Evolutionary conservation across 1,140 invertebrate genomes (phyloP).

Genomic region (Marisa cornuarietis): DNA sequence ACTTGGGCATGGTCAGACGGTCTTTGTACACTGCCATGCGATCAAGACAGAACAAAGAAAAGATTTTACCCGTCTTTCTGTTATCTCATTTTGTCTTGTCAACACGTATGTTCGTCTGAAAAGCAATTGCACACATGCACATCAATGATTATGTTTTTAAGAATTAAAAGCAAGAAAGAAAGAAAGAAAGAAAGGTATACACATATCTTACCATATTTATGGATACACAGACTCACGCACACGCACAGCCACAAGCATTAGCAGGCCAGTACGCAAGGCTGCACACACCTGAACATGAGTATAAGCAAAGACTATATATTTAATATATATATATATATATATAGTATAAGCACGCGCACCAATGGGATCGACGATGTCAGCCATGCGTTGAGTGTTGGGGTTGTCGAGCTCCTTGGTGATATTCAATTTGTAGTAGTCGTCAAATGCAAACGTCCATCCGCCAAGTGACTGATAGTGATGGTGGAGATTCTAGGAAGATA

Average conservation of each 20-base stretch:
- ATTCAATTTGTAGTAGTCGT: conserved; percentile 49
- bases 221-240: not conserved
- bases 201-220: not conserved
- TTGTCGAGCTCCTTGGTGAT: conserved; percentile 48
- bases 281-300: not conserved
- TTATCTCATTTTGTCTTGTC: not conserved
- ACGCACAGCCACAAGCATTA: not conserved
- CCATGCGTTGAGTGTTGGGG: conserved; percentile 45
- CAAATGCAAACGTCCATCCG: conserved; percentile 58
- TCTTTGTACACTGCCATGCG: conserved; percentile 53
- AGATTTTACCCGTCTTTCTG: not conserved
- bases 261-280: too few relatives aligned
- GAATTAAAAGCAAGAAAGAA: not conserved
- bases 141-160: too few relatives aligned
- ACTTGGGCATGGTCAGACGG: conserved; percentile 49
- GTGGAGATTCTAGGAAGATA: conserved; percentile 51
- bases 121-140: too few relatives aligned
- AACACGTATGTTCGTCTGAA: too few relatives aligned
- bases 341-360: not conserved
- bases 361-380: conserved; percentile 35
- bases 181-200: not conserved
- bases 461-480: conserved; percentile 56
- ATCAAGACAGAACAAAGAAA: not conserved
- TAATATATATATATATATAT: not conserved
- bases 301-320: not conserved